Evolutionary conservation across 2,888 invertebrate genomes (phyloP), one percentile per base, ranked within the genome.

Genomic region (Timema cristinae): DNA sequence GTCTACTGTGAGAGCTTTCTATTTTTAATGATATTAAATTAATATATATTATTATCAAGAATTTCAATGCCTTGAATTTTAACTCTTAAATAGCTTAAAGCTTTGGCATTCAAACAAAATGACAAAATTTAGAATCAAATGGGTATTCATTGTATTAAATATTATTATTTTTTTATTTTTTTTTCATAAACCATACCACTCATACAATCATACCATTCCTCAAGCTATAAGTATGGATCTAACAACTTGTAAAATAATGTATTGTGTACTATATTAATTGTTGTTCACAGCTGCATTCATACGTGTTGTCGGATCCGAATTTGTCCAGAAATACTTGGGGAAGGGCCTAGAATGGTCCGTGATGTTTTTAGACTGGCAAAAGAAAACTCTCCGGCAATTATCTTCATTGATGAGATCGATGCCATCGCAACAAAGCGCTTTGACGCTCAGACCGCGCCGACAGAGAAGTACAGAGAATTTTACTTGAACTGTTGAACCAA

Each of bases 361-460:
- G 99, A 99, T 82, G 98, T 99, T 13, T 99, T 99, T 84, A 91
- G 99, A 79, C 87, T 99, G 75, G 99, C 99, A 16, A 97, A 98
- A 82, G 99, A 99, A 84, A 99, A 99, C 85, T 94, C 98, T 0
- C 99, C 99, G 0, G 98, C 98, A 2, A 99, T 99, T 78, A 99
- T 99, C 78, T 99, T 99, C 82, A 99, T 99, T 80, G 99, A 99
- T 84, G 99, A 99, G 85, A 99, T 99, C 79, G 99, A 99, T 84
- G 99, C 99, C 54, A 99, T 99, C 78, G 99, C 98, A 11, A 99
- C 99, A 6, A 99, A 99, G 84, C 89, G 98, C 80, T 97, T 98
- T 83, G 98, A 98, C 84, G 98, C 98, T 5, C 98, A 98, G 83
- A 98, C 98, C 75, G 98, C 78, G 98, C 97, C 69, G 98, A 98